Evolutionary conservation across 1,140 invertebrate species (phyloP).

Genomic region (Micrasema longulum): DNA sequence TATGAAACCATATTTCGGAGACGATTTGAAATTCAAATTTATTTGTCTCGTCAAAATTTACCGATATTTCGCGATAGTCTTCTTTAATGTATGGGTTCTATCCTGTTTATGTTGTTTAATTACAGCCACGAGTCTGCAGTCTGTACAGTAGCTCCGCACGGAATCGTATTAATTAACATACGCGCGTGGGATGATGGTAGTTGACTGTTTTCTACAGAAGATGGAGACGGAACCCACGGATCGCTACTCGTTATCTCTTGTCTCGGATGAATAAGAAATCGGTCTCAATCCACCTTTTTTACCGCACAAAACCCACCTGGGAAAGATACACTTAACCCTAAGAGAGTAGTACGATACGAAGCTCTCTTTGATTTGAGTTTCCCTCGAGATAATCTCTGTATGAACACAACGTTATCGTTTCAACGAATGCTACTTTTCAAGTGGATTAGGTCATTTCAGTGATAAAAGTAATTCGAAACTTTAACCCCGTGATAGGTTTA

Average conservation of each 20-base stretch:
- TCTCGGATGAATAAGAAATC: conserved; percentile 15
- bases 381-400: neutral
- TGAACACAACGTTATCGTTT: too few species aligned
- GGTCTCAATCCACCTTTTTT: conserved; percentile 5
- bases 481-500: too few species aligned
- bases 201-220: neutral
- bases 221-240: neutral
- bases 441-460: too few species aligned
- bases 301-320: neutral
- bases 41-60: too few species aligned
- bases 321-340: too few species aligned
- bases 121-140: conserved; percentile 33
- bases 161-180: conserved; percentile 24
- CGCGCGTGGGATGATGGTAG: conserved; percentile 24
- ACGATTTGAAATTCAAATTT: too few species aligned
- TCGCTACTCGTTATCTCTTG: conserved; percentile 2
- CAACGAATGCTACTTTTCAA: too few species aligned
- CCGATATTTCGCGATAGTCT: too few species aligned
- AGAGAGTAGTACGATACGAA: too few species aligned
- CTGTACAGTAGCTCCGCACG: conserved; percentile 31
- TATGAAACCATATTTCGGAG: neutral
- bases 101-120: conserved; percentile 37
- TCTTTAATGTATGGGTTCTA: neutral
- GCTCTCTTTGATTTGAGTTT: too few species aligned
- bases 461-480: too few species aligned